Conservation (phyloP, 2,797 vertebrate species). For the Botia kubotai region DNA sequence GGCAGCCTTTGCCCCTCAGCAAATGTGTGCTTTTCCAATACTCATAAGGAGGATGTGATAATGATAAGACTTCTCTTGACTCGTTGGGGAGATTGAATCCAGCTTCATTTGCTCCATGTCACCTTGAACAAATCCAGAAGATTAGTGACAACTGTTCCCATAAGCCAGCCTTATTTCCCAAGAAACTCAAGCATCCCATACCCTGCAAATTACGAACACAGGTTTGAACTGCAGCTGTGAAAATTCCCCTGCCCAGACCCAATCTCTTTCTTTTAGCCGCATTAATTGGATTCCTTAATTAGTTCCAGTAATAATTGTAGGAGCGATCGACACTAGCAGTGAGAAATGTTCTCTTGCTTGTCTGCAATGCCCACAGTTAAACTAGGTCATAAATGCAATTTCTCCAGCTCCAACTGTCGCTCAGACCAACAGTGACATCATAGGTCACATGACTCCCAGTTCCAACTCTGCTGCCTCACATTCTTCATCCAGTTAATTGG, state of each 20-base stretch:
- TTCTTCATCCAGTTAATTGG: slow-evolving; percentile 5
- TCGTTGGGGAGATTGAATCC: slow-evolving; percentile 51
- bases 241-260: slow-evolving; percentile 45
- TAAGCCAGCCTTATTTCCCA: slow-evolving; percentile 76
- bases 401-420: slow-evolving; percentile 67
- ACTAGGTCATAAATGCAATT: slow-evolving; percentile 77
- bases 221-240: slow-evolving; percentile 66
- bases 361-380: slow-evolving; percentile 66
- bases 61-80: slow-evolving; percentile 48
- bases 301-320: slow-evolving; percentile 80
- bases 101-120: slow-evolving; percentile 69
- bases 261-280: slow-evolving; percentile 66
- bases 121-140: slow-evolving; percentile 82
- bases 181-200: slow-evolving; percentile 68
- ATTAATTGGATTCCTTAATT: slow-evolving; percentile 86
- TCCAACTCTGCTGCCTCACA: not conserved
- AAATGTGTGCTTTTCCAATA: slow-evolving; percentile 45
- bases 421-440: slow-evolving; percentile 55
- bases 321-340: slow-evolving; percentile 68
- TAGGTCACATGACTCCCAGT: slow-evolving; percentile 4
- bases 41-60: not conserved
- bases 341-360: slow-evolving; percentile 59
- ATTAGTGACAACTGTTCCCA: slow-evolving; percentile 78
- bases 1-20: not conserved
- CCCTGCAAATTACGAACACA: slow-evolving; percentile 73